Evolutionary conservation across 2,888 invertebrate genomes (phyloP).

Genomic region (Lochmaea crataegi): DNA sequence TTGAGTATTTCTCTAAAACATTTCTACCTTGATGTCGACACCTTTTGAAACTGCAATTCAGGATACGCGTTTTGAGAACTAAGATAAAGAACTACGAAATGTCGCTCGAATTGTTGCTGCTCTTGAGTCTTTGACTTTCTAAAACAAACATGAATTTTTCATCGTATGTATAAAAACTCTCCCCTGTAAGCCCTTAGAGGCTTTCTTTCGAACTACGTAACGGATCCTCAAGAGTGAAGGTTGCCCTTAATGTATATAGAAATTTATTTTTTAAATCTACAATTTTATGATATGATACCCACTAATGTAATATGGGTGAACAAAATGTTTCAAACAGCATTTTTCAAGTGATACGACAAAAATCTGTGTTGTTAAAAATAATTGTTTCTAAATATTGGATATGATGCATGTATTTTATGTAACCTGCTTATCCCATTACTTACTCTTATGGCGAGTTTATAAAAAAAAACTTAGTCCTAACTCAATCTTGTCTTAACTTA

Average conservation of each 20-base stretch:
- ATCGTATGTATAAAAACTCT: conserved; percentile 29
- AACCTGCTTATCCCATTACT: no score
- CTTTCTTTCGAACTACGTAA: conserved; percentile 15
- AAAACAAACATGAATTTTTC: conserved; percentile 33
- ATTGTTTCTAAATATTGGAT: no score
- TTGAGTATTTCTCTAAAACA: background rate
- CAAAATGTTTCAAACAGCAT: no score
- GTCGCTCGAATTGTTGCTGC: conserved; percentile 18
- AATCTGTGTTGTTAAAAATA: no score
- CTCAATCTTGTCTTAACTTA: no score
- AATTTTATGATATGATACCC: background rate
- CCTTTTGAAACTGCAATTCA: conserved; percentile 20
- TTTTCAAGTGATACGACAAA: no score
- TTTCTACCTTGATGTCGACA: conserved; percentile 23
- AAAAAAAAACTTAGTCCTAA: no score
- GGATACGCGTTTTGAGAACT: conserved; percentile 21
- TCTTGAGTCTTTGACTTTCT: conserved; percentile 28
- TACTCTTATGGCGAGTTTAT: no score
- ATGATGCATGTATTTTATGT: no score
- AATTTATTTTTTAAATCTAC: background rate
- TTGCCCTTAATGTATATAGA: conserved; percentile 2
- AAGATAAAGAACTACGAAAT: conserved; percentile 25
- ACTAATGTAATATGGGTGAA: background rate
- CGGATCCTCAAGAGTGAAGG: conserved; percentile 10
- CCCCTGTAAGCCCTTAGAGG: conserved; percentile 22